phyloP scores from a whole-genome alignment of 2,797 vertebrate genomes.

The Coranthus polyacanthus region DNA sequence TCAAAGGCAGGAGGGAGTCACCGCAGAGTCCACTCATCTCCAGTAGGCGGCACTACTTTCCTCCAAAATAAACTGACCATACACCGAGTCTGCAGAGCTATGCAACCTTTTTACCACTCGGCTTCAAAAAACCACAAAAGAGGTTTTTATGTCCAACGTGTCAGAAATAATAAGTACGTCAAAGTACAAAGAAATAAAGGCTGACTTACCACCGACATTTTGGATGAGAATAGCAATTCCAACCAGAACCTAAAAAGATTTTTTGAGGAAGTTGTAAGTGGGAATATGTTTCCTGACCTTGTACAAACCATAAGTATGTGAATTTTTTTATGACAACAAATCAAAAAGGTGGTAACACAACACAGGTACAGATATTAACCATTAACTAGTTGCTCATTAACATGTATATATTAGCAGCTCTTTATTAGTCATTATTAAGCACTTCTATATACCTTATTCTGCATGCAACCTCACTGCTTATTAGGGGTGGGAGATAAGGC shows the following conservation, averaged over 20 bases:
- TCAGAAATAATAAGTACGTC: conserved; percentile 47
- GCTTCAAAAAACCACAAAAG: conserved; percentile 49
- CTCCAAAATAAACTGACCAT: conserved; percentile 41
- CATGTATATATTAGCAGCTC: too few relatives aligned
- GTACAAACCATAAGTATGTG: conserved; percentile 10
- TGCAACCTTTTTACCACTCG: conserved; percentile 9
- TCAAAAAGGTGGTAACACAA: too few relatives aligned
- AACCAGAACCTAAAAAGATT: conserved; percentile 88
- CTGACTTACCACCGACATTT: conserved; percentile 94
- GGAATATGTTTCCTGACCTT: conserved; percentile 7
- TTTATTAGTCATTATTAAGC: too few relatives aligned
- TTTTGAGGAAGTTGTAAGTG: conserved; percentile 35
- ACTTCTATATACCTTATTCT: too few relatives aligned
- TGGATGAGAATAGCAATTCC: conserved; percentile 92
- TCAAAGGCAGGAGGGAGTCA: conserved; percentile 24
- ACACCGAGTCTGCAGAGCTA: conserved; percentile 41
- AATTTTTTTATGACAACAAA: conserved; percentile 4
- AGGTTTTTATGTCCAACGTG: conserved; percentile 48
- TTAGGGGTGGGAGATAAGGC: too few relatives aligned
- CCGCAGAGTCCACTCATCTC: conserved; percentile 15
- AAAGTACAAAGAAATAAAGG: conserved; percentile 22
- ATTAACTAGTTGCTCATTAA: too few relatives aligned
- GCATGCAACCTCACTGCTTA: too few relatives aligned
- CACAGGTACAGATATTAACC: too few relatives aligned
- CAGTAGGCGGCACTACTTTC: conserved; percentile 73